A percentile compares a stretch with the other conserved stretches of the same genome.
Evolutionary conservation across 2,888 invertebrate genomes (phyloP).

Genomic region (Phorcus lineatus): DNA sequence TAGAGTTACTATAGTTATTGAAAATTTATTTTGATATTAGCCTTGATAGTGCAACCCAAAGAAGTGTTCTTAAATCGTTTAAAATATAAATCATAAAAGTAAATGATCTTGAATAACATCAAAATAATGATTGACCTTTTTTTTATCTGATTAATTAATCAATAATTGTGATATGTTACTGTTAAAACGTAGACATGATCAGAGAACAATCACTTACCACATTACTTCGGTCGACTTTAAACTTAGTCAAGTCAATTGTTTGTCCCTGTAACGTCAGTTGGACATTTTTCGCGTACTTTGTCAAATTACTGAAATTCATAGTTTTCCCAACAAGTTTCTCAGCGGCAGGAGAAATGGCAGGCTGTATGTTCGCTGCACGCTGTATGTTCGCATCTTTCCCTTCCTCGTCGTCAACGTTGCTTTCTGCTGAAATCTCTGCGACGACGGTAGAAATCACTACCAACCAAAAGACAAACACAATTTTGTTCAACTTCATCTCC

Average conservation of each 20-base stretch:
- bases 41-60: no score
- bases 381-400: neutral
- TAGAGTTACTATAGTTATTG: no score
- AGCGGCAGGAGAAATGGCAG: neutral
- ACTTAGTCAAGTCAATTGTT: neutral
- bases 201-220: neutral
- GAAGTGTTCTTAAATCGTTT: no score
- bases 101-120: no score
- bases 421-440: neutral
- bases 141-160: no score
- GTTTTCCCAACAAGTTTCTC: neutral
- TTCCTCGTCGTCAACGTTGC: neutral
- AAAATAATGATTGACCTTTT: no score
- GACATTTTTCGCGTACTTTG: neutral
- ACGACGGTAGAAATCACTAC: neutral
- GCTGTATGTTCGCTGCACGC: neutral
- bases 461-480: neutral
- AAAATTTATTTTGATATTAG: no score
- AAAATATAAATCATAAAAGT: no score
- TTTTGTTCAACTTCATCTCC: neutral
- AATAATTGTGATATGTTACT: no score
- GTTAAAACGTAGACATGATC: no score
- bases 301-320: neutral
- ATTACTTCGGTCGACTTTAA: neutral
- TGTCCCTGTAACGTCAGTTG: neutral